Conservation (phyloP, 2,888 invertebrate genomes). For the Galerucella calmariensis region DNA sequence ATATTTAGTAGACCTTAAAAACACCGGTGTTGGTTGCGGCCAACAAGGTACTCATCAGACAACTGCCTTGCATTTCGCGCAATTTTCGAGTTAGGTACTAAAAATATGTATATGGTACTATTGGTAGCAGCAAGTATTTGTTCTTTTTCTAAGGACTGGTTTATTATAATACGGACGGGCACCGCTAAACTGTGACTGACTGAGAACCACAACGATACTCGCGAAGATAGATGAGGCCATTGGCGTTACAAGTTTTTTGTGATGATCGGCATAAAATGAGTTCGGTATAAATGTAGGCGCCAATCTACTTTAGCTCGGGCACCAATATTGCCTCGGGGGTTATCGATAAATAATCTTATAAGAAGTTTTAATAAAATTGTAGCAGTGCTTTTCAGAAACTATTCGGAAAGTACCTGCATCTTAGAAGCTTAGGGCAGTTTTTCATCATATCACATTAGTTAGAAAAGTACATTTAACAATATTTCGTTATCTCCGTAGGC, state of each 20-base stretch:
- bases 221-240: constrained; percentile 12
- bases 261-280: background rate
- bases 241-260: constrained; percentile 11
- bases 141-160: constrained; percentile 25
- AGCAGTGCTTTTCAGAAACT: too few species aligned
- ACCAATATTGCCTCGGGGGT: background rate
- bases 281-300: background rate
- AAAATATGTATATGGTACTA: constrained; percentile 27
- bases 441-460: too few species aligned
- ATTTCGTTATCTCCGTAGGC: too few species aligned
- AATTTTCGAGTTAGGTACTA: constrained; percentile 28
- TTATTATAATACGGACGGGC: constrained; percentile 11
- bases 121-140: constrained; percentile 25
- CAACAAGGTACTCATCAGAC: constrained; percentile 7
- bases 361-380: too few species aligned
- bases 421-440: too few species aligned
- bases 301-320: background rate
- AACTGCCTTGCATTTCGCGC: constrained; percentile 24
- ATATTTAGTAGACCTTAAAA: background rate
- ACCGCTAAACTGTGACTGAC: constrained; percentile 17
- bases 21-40: background rate
- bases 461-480: too few species aligned
- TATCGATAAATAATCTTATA: too few species aligned
- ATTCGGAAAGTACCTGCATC: too few species aligned
- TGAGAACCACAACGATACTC: constrained; percentile 13